Conservation (phyloP, 1,140 invertebrate genomes). For the Hycleus phaleratus region DNA sequence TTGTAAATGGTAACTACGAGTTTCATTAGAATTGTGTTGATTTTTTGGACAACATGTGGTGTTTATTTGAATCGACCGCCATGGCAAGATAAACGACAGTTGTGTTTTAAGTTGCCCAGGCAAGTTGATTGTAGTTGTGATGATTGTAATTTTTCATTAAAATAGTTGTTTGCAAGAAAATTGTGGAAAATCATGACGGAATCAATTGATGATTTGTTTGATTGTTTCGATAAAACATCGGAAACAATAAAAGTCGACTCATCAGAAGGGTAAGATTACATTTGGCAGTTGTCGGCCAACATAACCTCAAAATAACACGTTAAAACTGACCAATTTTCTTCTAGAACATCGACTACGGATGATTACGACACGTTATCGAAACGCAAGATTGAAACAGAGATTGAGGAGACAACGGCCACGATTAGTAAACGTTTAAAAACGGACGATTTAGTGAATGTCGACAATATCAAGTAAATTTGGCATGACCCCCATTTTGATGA, state of each 20-base stretch:
- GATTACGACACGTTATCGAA: background rate
- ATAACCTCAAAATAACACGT: constrained; percentile 34
- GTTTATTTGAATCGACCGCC: no score
- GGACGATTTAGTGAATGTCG: constrained; percentile 26
- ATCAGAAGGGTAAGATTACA: constrained; percentile 24
- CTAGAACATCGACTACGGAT: constrained; percentile 7
- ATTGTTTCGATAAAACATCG: constrained; percentile 31
- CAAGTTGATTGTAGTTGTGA: no score
- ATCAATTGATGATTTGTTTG: constrained; percentile 37
- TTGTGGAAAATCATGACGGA: constrained; percentile 24
- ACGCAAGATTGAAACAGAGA: constrained; percentile 10
- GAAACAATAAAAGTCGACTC: constrained; percentile 18
- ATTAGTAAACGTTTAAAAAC: constrained; percentile 19
- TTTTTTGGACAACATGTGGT: no score
- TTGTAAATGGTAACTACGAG: no score
- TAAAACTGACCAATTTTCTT: constrained; percentile 19
- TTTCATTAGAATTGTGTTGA: no score
- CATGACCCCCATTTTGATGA: background rate
- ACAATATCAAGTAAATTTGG: constrained; percentile 33
- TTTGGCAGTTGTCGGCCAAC: no score
- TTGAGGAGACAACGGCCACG: constrained; percentile 8
- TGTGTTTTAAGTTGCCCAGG: no score
- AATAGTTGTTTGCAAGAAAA: no score
- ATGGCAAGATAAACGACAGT: no score
- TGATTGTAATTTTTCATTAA: no score